phyloP scores from a whole-genome alignment of 2,797 vertebrate species.

The Poecilia velifera region DNA sequence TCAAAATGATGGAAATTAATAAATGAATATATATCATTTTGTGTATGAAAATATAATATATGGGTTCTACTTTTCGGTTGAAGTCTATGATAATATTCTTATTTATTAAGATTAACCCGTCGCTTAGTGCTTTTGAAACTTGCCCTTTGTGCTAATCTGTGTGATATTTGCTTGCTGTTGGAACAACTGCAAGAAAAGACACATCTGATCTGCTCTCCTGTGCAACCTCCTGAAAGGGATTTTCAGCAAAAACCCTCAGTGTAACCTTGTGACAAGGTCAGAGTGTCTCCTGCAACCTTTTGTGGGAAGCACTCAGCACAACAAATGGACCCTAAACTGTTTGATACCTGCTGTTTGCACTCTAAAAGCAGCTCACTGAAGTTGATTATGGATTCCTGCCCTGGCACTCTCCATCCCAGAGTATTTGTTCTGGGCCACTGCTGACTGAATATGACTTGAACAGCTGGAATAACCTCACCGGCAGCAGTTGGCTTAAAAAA shows the following conservation, averaged over 20 bases:
- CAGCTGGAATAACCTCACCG: constrained; percentile 50
- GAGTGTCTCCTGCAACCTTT: constrained; percentile 59
- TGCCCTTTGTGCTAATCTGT: not conserved
- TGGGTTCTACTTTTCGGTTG: not conserved
- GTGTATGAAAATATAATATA: not conserved
- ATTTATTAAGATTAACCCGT: not conserved
- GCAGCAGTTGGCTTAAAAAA: constrained; percentile 36
- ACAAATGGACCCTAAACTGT: constrained; percentile 73
- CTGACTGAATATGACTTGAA: constrained; percentile 63
- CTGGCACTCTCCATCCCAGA: constrained; percentile 43
- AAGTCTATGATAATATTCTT: not conserved
- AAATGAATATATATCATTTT: not conserved
- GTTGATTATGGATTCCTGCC: constrained; percentile 63
- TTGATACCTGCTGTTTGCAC: constrained; percentile 70
- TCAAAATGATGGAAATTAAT: not conserved
- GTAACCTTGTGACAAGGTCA: constrained; percentile 63
- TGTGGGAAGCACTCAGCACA: constrained; percentile 66
- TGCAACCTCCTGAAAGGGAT: constrained; percentile 45
- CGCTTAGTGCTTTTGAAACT: not conserved
- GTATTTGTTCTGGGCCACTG: constrained; percentile 66
- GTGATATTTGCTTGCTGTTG: constrained; percentile 15
- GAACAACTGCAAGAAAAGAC: constrained; percentile 23
- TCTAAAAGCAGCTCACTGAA: constrained; percentile 54
- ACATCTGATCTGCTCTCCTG: constrained; percentile 25
- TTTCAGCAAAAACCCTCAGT: constrained; percentile 31